Evolutionary conservation across 2,797 vertebrate genomes (phyloP).

Genomic region (Scomberomorus guttatus): DNA sequence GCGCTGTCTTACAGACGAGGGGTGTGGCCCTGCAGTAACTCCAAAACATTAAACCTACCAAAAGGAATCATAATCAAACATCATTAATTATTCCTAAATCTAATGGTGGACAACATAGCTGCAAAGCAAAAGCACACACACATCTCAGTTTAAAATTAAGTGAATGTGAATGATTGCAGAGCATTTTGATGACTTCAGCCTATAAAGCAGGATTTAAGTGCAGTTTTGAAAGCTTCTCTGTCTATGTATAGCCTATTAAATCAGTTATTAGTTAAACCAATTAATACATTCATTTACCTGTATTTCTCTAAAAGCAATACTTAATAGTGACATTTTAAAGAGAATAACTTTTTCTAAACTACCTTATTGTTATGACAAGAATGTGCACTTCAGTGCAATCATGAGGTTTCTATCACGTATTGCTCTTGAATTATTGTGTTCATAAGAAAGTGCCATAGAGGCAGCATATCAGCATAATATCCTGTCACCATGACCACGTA

Average conservation of each 20-base stretch:
- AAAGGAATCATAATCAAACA: background rate
- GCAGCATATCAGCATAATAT: background rate
- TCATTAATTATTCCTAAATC: background rate
- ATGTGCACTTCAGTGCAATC: background rate
- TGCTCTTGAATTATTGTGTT: background rate
- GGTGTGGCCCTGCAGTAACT: background rate
- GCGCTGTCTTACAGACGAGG: background rate
- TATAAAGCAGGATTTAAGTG: too few species aligned
- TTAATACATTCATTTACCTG: background rate
- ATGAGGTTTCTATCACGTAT: background rate
- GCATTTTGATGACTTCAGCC: too few species aligned
- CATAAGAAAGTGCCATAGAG: background rate
- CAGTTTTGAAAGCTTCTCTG: too few species aligned
- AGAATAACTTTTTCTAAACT: background rate
- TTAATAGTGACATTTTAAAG: too few species aligned
- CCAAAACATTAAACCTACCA: background rate
- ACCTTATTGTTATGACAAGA: background rate
- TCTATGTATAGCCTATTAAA: too few species aligned
- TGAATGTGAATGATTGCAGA: too few species aligned
- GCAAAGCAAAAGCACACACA: background rate
- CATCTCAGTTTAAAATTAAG: background rate
- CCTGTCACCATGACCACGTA: background rate
- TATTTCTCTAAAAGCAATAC: too few species aligned
- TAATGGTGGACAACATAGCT: background rate
- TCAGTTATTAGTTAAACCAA: too few species aligned